Base-by-base conservation (phyloP, 2,888 invertebrate species). In the Sinodicranocentrus sp. region DNA sequence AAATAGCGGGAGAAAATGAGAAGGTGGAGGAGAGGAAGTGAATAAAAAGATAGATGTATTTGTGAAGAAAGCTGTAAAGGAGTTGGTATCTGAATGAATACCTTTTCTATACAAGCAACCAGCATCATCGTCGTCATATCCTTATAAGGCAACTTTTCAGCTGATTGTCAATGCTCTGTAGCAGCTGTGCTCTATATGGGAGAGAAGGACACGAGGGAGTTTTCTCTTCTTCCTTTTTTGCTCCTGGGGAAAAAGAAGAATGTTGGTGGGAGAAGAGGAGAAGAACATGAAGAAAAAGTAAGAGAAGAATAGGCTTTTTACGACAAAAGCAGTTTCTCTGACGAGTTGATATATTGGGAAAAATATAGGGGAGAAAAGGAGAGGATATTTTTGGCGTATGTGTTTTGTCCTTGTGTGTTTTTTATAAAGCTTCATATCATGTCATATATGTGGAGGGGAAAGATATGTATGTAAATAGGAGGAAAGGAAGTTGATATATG, bases 111-210 rank as follows among this genome's bases (percentile, higher is more conserved):
- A n/a, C n/a, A n/a, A n/a, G n/a, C 33, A 33, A 10, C 33, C 33
- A 33, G 33, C 33, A 33, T 33, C n/a, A n/a, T n/a, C n/a, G n/a
- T n/a, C n/a, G n/a, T n/a, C n/a, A n/a, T n/a, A n/a, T n/a, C n/a
- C n/a, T n/a, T n/a, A n/a, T 26, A 19, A n/a, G 15, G 5, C 52
- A 71, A 71, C 54, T 57, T 71, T 70, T 70, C 71, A 71, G 71
- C 26, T 57, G 71, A 71, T 26, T 71, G 43, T 71, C 43, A 25
- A 25, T 26, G 25, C 28, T 70, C 19, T 63, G 17, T 33, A 33
- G 59, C 59, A 59, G 59, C 63, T 33, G 33, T 23, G 59, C 59
- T 59, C n/a, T n/a, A n/a, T n/a, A n/a, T n/a, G n/a, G n/a, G n/a
- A n/a, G n/a, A n/a, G n/a, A n/a, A n/a, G n/a, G n/a, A n/a, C 33